Percentiles rank a stretch among this genome's conserved stretches.
Evolutionary conservation across 2,888 invertebrate species (phyloP).

Genomic region (Hypomecis atomaria): DNA sequence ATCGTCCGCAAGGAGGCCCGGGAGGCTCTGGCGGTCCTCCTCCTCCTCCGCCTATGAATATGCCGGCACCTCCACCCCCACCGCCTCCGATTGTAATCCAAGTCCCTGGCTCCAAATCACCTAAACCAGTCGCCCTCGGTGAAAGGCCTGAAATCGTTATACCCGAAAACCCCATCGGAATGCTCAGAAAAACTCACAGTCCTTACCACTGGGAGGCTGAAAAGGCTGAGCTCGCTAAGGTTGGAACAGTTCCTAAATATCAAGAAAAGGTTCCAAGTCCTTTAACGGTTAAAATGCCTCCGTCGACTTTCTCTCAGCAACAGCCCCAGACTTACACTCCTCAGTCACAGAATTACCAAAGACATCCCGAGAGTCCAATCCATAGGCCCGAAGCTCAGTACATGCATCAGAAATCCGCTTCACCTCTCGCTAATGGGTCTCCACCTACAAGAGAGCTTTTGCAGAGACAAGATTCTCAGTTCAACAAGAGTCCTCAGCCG

Average conservation of each 20-base stretch:
- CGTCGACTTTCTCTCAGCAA: constrained; percentile 70
- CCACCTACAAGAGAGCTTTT: constrained; percentile 74
- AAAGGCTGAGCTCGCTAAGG: constrained; percentile 81
- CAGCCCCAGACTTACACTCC: constrained; percentile 72
- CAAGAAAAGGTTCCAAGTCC: constrained; percentile 78
- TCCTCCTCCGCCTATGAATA: constrained; percentile 78
- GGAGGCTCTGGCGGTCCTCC: constrained; percentile 55
- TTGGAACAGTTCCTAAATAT: constrained; percentile 78
- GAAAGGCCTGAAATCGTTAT: constrained; percentile 90
- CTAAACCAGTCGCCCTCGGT: constrained; percentile 82
- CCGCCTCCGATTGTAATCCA: constrained; percentile 86
- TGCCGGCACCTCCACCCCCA: constrained; percentile 79
- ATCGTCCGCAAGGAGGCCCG: constrained; percentile 65
- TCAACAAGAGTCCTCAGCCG: constrained; percentile 81
- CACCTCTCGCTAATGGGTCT: constrained; percentile 64
- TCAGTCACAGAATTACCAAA: constrained; percentile 61
- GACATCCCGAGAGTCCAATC: constrained; percentile 76
- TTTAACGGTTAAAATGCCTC: constrained; percentile 76
- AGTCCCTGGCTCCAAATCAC: constrained; percentile 75
- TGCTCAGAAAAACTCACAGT: constrained; percentile 88
- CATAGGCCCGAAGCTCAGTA: constrained; percentile 80
- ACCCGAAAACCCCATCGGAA: constrained; percentile 89
- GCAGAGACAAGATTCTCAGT: constrained; percentile 80
- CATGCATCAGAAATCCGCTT: constrained; percentile 68
- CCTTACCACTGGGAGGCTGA: constrained; percentile 87